phyloP scores from a whole-genome alignment of 2,888 invertebrate species.

The Philereme transversata region DNA sequence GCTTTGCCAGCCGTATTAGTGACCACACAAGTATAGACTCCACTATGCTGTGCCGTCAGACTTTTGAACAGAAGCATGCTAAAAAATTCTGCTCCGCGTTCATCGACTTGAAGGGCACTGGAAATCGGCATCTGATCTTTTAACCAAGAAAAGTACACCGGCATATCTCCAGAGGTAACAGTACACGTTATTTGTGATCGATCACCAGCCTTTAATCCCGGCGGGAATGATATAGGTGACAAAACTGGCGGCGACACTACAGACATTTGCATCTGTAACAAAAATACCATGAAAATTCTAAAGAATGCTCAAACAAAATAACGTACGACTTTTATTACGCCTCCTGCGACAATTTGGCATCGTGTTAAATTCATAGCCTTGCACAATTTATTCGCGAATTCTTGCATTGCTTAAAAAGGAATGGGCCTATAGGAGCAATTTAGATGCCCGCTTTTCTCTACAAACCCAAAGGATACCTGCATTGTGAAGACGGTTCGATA shows the following conservation, averaged over 20 bases:
- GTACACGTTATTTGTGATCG: conserved; percentile 93
- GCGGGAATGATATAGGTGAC: conserved; percentile 92
- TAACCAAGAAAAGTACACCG: conserved; percentile 87
- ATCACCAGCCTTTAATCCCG: conserved; percentile 90
- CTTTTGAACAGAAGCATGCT: conserved; percentile 89
- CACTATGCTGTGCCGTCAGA: conserved; percentile 87
- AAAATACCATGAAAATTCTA: conserved; percentile 13
- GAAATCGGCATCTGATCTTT: conserved; percentile 86
- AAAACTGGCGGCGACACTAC: conserved; percentile 90
- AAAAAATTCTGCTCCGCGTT: conserved; percentile 88
- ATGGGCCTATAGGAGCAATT: conserved; percentile 25
- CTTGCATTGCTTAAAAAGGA: conserved; percentile 18
- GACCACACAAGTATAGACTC: conserved; percentile 88
- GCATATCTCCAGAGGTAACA: conserved; percentile 89
- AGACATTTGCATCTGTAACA: conserved; percentile 68
- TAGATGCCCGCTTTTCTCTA: conserved; percentile 30
- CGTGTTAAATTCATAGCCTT: conserved; percentile 29
- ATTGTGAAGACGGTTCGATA: conserved; percentile 33
- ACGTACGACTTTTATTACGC: conserved; percentile 13
- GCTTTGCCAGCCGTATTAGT: conserved; percentile 90
- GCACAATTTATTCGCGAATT: conserved; percentile 24
- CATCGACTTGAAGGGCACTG: conserved; percentile 86
- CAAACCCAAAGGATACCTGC: conserved; percentile 31
- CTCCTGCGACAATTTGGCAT: conserved; percentile 10
- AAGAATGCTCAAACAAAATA: conserved; percentile 15